A percentile compares a stretch with the other conserved stretches of the same genome.
These are phyloP conservation scores for Oncorhynchus keta DNA, from an alignment of 2,113 vertebrate genomes.

Conservation along the genomic window DNA sequence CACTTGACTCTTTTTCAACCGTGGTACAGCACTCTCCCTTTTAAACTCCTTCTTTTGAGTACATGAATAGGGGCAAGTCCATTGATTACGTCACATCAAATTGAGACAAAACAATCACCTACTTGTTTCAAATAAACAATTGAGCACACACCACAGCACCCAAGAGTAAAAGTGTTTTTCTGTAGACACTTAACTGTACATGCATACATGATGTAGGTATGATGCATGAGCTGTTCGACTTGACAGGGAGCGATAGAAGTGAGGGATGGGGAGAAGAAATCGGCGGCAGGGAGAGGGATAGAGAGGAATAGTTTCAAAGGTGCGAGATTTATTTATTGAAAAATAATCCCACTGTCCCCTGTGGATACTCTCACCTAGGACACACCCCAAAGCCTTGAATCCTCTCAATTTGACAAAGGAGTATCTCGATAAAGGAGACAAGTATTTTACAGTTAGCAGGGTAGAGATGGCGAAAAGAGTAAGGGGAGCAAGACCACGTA, in stretches of 20 bases:
- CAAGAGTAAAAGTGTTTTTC: too few species aligned
- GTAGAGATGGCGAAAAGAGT: slow-evolving; percentile 32
- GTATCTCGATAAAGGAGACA: slow-evolving; percentile 49
- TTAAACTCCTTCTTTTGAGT: too few species aligned
- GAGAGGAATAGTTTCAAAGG: slow-evolving; percentile 39
- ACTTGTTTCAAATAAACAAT: slow-evolving; percentile 31
- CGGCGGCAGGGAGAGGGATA: slow-evolving; percentile 37
- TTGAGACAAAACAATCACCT: slow-evolving; percentile 12
- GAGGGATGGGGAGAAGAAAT: too few species aligned
- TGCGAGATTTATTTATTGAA: slow-evolving; percentile 68
- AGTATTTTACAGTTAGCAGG: slow-evolving; percentile 57
- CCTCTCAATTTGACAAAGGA: slow-evolving; percentile 40
- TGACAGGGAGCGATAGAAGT: slow-evolving; percentile 18
- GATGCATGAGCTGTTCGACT: slow-evolving; percentile 50
- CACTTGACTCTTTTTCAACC: slow-evolving; percentile 34
- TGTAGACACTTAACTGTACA: too few species aligned
- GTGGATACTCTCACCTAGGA: slow-evolving; percentile 50
- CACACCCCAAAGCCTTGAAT: slow-evolving; percentile 45
- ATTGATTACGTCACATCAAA: too few species aligned
- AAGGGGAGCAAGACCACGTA: slow-evolving; percentile 19
- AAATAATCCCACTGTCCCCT: slow-evolving; percentile 62
- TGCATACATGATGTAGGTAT: slow-evolving; percentile 45
- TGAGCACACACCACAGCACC: too few species aligned
- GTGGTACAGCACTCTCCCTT: not conserved
- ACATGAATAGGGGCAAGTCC: too few species aligned